phyloP scores from a whole-genome alignment of 2,888 invertebrate species.

The Sarcophaga variegata region DNA sequence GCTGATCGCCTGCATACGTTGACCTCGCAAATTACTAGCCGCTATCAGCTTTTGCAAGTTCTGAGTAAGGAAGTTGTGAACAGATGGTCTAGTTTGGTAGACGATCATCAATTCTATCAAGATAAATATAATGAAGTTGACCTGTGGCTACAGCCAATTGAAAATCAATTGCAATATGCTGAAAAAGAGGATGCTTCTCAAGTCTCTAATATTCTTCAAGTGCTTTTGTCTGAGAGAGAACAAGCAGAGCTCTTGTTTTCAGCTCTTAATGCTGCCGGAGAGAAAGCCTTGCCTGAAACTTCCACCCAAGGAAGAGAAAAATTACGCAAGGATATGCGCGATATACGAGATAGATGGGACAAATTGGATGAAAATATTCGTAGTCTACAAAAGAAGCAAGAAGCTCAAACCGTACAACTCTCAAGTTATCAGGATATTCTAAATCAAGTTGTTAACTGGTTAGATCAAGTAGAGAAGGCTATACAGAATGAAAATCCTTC shows the following conservation, averaged over 20 bases:
- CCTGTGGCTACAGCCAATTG: slow-evolving; percentile 90
- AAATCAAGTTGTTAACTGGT: slow-evolving; percentile 92
- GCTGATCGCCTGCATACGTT: slow-evolving; percentile 93
- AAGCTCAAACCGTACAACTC: slow-evolving; percentile 91
- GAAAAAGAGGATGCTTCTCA: slow-evolving; percentile 87
- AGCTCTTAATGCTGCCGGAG: slow-evolving; percentile 89
- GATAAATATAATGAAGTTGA: slow-evolving; percentile 89
- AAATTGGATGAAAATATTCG: slow-evolving; percentile 91
- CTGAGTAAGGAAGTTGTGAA: slow-evolving; percentile 93
- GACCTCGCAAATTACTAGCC: slow-evolving; percentile 93
- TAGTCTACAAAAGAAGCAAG: slow-evolving; percentile 92
- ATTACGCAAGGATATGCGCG: slow-evolving; percentile 91
- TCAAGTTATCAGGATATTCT: slow-evolving; percentile 93
- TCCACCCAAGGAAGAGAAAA: slow-evolving; percentile 94
- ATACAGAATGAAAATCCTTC: slow-evolving; percentile 87
- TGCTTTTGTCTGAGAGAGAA: slow-evolving; percentile 90
- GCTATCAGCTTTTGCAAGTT: slow-evolving; percentile 90
- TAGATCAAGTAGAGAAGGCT: slow-evolving; percentile 91
- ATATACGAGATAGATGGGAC: slow-evolving; percentile 93
- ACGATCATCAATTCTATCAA: slow-evolving; percentile 91
- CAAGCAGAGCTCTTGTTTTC: slow-evolving; percentile 91
- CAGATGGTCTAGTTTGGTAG: slow-evolving; percentile 91
- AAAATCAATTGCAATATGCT: slow-evolving; percentile 85
- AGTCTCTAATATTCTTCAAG: slow-evolving; percentile 87
- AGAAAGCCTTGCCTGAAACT: slow-evolving; percentile 95